Base-by-base conservation (phyloP, 2,797 vertebrate genomes). In the Cynodonichthys magdalenae region DNA sequence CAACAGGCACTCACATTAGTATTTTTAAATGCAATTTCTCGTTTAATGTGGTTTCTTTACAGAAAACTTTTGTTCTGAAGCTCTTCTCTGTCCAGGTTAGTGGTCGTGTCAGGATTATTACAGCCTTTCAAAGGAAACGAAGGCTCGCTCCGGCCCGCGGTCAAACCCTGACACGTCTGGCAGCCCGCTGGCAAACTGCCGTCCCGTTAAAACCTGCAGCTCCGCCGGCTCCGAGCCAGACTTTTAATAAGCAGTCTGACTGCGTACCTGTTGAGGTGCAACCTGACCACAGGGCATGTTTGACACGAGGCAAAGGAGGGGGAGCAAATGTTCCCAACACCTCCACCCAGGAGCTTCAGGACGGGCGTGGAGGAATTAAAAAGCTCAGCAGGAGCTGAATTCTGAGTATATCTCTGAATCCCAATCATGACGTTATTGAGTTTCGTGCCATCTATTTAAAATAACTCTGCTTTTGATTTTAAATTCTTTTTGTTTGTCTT, bases 181-280 rank as follows among this genome's bases (percentile, higher is more conserved):
- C 69, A 64, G 66, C 66, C 68, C 55, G 5, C 46, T 51, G 11
- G 51, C 44, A 6, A 52, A 55, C 75, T 64, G 50, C 42, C 36
- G 71, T 53, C 61, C 1, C 1, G 0, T 52, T 39, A 41, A 24
- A 18, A 52, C 70, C 56, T 1, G 50, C 41, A 51, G 66, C 65
- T 66, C 6, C 47, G 64, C 17, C 34, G 77, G 71, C 71, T 71
- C 0, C 0, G 2, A 72, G 86, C 79, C 77, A 72, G 5, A 28
- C 31, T 76, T 86, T 83, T 85, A 88, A 86, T 88, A 70, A 79
- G 79, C 69, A 76, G 60, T 57, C 67, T 66, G 69, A 71, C 63
- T 28, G 74, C 47, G 75, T 18, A 69, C 61, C 71, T 75, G 79
- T 78, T 57, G 74, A 79, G 61, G 67, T 11, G 48, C 48, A 28